These are phyloP conservation scores for Archocentrus centrarchus DNA, from an alignment of 2,113 vertebrate genomes.

Conservation along the genomic window DNA sequence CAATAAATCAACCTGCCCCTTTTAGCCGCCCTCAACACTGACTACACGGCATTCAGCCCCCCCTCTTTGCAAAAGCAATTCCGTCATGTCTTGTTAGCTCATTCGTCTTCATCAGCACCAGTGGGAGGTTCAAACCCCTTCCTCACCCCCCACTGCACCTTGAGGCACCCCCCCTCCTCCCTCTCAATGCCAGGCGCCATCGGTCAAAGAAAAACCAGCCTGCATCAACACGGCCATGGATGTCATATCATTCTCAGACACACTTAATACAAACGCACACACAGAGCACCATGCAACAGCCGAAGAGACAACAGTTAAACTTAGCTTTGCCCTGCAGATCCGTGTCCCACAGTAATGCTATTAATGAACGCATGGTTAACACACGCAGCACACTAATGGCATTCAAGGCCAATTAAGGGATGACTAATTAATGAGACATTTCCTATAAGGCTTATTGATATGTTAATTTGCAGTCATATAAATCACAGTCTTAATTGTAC, in stretches of 20 bases:
- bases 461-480: constrained; percentile 73
- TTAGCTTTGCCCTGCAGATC: constrained; percentile 29
- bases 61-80: constrained; percentile 75
- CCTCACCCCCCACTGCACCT: constrained; percentile 29
- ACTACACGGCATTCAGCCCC: constrained; percentile 51
- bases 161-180: not conserved
- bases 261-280: constrained; percentile 17
- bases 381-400: constrained; percentile 53
- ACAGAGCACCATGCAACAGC: constrained; percentile 15
- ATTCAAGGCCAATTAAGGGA: constrained; percentile 76
- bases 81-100: constrained; percentile 81
- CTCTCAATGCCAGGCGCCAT: constrained; percentile 68
- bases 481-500: constrained; percentile 68
- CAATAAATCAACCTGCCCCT: constrained; percentile 78
- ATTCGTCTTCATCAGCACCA: constrained; percentile 81
- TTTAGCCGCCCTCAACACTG: constrained; percentile 63
- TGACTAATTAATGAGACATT: constrained; percentile 79
- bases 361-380: constrained; percentile 64
- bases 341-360: constrained; percentile 40
- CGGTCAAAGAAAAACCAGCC: constrained; percentile 78
- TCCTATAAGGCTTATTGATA: constrained; percentile 76
- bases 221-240: constrained; percentile 65
- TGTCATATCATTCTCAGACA: constrained; percentile 43
- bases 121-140: constrained; percentile 67
- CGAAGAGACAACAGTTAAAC: constrained; percentile 39